Base-by-base conservation (phyloP, 2,113 vertebrate species). In the Panurus biarmicus region DNA sequence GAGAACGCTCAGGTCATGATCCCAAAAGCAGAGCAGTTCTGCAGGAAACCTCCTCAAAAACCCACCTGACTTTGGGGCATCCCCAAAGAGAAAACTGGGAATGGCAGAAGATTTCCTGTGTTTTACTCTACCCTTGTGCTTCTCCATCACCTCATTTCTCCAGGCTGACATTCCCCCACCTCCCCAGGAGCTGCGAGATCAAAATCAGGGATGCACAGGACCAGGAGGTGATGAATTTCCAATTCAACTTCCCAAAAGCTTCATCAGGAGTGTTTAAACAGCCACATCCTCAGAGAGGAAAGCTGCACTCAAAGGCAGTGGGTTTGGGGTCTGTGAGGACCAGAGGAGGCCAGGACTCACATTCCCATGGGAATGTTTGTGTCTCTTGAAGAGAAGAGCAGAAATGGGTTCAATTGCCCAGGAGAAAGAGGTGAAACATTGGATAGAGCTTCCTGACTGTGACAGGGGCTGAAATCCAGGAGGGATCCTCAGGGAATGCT, bases 161-260 rank as follows among this genome's bases (percentile, higher is more conserved):
- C 58, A 51, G 19, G 45, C 3, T n/a, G 44, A 73, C 3, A 11
- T 2, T 47, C 17, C 33, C 65, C 23, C 61, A 21, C 66, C 18
- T 2, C 33, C 40, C 29, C 33, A 31, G 24, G 19, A 65, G 8
- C 36, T 7, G 12, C 0, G 1, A 5, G 17, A 20, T 11, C n/a
- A 28, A 58, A 70, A 24, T 4, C 0, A 48, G 38, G 5, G 53
- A 87, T 3, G 11, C 38, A 23, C 15, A 42, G 12, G 10, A 48
- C 22, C 18, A 23, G 70, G 17, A 3, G 6, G 53, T 2, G 4
- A 50, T 3, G 10, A 54, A 33, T 44, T 61, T 44, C 45, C 42
- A 57, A 8, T 9, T 13, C 31, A 70, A 35, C 45, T 28, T 33
- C 66, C 38, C 36, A 48, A 53, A 42, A 74, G 24, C 45, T 40